These are phyloP conservation scores for Melieria crassipennis DNA, from an alignment of 2,888 invertebrate species.

Conservation along the genomic window DNA sequence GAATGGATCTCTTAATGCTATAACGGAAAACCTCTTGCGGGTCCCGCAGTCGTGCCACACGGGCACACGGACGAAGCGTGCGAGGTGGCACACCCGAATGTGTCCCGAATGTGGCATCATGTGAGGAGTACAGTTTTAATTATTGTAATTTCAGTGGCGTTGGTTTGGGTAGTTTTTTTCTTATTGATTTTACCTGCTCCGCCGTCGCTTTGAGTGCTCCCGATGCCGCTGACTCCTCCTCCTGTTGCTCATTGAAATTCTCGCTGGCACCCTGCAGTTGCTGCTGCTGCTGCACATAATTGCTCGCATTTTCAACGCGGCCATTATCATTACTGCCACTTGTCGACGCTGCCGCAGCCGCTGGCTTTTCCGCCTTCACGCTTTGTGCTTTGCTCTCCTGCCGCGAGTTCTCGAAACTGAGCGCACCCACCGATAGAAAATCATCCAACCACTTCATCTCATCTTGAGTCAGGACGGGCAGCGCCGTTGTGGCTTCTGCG, in stretches of 20 bases:
- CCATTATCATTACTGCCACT: conserved; percentile 12
- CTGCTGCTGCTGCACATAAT: conserved; percentile 28
- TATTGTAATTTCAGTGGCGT: conserved; percentile 22
- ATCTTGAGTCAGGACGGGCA: conserved; percentile 54
- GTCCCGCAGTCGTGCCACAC: not conserved
- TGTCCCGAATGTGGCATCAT: too few species aligned
- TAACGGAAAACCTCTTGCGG: not conserved
- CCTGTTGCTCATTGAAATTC: conserved; percentile 8
- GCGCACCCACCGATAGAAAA: conserved; percentile 60
- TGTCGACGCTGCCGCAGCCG: conserved; percentile 33
- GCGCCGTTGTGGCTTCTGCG: conserved; percentile 39
- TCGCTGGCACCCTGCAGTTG: conserved; percentile 9
- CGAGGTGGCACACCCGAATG: too few species aligned
- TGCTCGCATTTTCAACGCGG: conserved; percentile 10
- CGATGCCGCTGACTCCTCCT: conserved; percentile 31
- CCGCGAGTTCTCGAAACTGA: conserved; percentile 56
- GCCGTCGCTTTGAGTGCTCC: conserved; percentile 42
- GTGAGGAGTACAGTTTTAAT: conserved; percentile 17
- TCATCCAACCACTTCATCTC: conserved; percentile 63
- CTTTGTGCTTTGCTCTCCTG: conserved; percentile 37
- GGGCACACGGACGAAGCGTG: too few species aligned
- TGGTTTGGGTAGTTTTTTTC: conserved; percentile 10
- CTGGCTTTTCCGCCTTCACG: conserved; percentile 15
- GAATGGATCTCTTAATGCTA: not conserved
- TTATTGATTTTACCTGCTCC: conserved; percentile 45